phyloP scores from a whole-genome alignment of 2,797 vertebrate genomes.

The Intellagama lesueurii region DNA sequence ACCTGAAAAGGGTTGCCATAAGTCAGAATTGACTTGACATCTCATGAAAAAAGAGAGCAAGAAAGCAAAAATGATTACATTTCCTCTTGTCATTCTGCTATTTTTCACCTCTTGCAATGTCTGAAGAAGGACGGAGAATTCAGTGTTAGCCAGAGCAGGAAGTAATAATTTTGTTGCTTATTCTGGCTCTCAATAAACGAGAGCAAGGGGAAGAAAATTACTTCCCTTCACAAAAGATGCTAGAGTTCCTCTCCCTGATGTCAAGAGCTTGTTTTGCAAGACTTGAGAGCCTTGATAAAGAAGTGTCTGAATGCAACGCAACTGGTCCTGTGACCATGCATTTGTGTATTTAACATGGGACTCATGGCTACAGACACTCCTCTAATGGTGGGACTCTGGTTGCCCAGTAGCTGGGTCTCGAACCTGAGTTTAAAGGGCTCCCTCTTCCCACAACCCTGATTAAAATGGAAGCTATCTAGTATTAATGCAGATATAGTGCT shows the following conservation, averaged over 20 bases:
- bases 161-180: conserved; percentile 19
- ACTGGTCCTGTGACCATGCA: too few relatives aligned
- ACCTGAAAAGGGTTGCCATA: too few relatives aligned
- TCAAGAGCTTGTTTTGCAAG: not conserved
- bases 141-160: not conserved
- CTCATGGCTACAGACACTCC: too few relatives aligned
- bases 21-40: too few relatives aligned
- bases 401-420: not conserved
- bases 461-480: not conserved
- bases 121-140: conserved; percentile 16
- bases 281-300: not conserved
- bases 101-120: not conserved
- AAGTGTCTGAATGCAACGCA: not conserved
- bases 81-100: not conserved
- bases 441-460: not conserved
- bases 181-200: not conserved
- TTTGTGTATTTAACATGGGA: not conserved
- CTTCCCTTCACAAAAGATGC: not conserved
- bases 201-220: not conserved
- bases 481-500: not conserved
- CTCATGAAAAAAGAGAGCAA: too few relatives aligned
- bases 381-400: not conserved
- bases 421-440: not conserved
- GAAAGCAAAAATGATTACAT: not conserved
- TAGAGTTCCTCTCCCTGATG: not conserved